Conservation (phyloP, 2,888 invertebrate genomes). For the Eupithecia dodoneata region DNA sequence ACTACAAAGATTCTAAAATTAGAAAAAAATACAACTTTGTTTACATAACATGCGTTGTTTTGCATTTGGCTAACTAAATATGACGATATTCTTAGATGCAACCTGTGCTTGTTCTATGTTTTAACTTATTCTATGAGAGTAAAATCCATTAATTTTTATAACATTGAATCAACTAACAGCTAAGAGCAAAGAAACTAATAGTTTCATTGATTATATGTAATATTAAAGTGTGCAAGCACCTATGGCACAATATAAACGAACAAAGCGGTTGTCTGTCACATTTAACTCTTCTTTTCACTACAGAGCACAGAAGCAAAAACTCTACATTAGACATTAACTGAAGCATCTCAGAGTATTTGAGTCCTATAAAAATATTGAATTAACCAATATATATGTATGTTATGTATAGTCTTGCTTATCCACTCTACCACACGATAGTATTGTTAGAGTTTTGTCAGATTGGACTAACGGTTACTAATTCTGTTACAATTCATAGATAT, state of each 20-base stretch:
- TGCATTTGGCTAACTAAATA: background rate
- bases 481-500: background rate
- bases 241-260: background rate
- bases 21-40: background rate
- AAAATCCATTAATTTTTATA: constrained; percentile 1
- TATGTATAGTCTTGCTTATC: background rate
- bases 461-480: background rate
- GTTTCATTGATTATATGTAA: background rate
- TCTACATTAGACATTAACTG: background rate
- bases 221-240: background rate
- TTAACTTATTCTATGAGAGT: background rate
- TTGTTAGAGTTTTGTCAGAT: background rate
- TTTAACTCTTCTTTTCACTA: background rate
- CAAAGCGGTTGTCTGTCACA: background rate
- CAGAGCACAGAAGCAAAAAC: background rate
- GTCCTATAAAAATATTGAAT: background rate
- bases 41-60: background rate
- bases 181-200: background rate
- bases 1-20: background rate
- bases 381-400: too few species aligned
- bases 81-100: background rate
- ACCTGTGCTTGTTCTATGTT: background rate
- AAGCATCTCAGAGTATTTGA: background rate
- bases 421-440: background rate
- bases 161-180: background rate